Conservation (phyloP, 64 coral and sea anemone species). For the Pachyseris speciosa region DNA sequence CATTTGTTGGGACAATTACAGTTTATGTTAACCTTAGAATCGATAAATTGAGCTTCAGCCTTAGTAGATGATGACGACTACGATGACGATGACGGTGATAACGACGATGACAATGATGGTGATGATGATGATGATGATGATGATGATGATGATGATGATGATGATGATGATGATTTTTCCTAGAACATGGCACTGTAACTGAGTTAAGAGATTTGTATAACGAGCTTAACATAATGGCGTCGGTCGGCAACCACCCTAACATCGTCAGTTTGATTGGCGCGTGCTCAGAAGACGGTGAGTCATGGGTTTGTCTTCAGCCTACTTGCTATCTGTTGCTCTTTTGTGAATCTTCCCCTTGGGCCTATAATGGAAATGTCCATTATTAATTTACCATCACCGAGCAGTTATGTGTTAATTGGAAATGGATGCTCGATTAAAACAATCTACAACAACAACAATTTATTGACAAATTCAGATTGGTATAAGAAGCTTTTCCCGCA, state of each 20-base stretch:
- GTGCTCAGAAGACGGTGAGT: conserved; percentile 71
- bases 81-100: too few relatives aligned
- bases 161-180: neutral
- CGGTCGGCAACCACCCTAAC: conserved; percentile 82
- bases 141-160: too few relatives aligned
- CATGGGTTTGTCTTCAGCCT: neutral
- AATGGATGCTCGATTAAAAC: neutral
- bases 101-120: neutral
- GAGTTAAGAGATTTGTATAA: conserved; percentile 75
- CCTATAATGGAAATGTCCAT: too few relatives aligned
- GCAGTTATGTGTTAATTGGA: too few relatives aligned
- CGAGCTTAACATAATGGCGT: conserved; percentile 84
- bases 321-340: neutral
- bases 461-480: too few relatives aligned
- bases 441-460: too few relatives aligned
- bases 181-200: conserved; percentile 60
- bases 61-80: too few relatives aligned
- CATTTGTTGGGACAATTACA: neutral
- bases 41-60: neutral
- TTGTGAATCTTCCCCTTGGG: too few relatives aligned
- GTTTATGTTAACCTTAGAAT: neutral
- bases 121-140: neutral
- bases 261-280: conserved; percentile 84
- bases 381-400: too few relatives aligned
- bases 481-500: too few relatives aligned